Base-by-base conservation (phyloP, 2,797 vertebrate species). In the Pachyuromys duprasi region DNA sequence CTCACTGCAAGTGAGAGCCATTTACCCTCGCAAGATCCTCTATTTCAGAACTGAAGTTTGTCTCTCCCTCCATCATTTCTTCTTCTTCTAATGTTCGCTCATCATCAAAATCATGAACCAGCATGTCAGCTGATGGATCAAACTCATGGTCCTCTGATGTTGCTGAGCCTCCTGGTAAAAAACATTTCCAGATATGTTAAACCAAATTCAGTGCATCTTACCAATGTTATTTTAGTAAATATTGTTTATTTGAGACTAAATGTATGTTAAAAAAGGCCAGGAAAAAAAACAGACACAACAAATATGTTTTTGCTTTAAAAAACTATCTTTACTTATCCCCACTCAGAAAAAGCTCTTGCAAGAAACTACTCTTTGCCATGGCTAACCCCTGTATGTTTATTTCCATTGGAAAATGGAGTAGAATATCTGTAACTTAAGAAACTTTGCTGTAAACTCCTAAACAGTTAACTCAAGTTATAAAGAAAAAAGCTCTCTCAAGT, bases 61-160 rank as follows among this genome's bases (percentile, higher is more conserved):
- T 99, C 94, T 99, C 99, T 97, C 99, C 99, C 97, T 99, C 99
- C 98, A 99, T 98, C 99, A 99, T 99, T 98, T 99, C 99, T 98
- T 99, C 99, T 95, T 99, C 99, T 97, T 99, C 99, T 98, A 99
- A 98, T 70, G 99, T 99, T 93, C 99, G 99, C 97, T 99, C 99
- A 96, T 99, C 99, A 92, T 99, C 99, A 98, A 99, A 99, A 98
- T 99, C 99, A 97, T 99, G 99, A 96, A 99, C 99, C 92, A 99
- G 99, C 99, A 99, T 99, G 96, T 99, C 99, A 98, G 99, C 99
- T 75, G 99, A 99, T 84, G 99, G 99, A 98, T 99, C 99, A 95
- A 99, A 99, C 97, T 99, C 99, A 98, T 99, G 99, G 99, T 99
- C 99, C 96, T 99, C 99, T 76, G 99, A 99, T 98, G 99, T 98